Evolutionary conservation across 2,113 vertebrate species (phyloP), one percentile per base, ranked within the genome.

Genomic region (Anhinga rufa): DNA sequence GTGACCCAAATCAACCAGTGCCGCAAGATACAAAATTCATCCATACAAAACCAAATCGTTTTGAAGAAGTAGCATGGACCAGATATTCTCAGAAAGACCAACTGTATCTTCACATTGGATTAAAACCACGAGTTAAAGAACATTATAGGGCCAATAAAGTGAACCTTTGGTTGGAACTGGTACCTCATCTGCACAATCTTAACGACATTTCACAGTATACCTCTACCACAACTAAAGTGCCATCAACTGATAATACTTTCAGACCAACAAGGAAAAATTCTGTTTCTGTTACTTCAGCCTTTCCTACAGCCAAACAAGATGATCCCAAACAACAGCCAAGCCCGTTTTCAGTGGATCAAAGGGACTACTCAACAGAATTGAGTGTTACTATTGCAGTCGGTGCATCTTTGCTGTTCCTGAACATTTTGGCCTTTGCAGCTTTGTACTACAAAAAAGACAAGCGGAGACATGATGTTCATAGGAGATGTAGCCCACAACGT

Each of bases 361-460:
- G 99, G 54, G 99, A 99, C 98, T 99, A 99, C 93, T 99, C 99
- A 46, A 99, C 99, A 13, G 99, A 99, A 97, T 97, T 99, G 95
- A 99, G 99, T 0, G 99, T 99, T 79, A 99, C 99, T 9, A 99
- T 99, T 18, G 99, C 99, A 1, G 99, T 99, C 22, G 99, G 99
- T 28, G 99, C 99, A 16, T 99, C 99, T 10, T 97, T 99, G 91
- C 98, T 99, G 62, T 99, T 99, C 97, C 98, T 99, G 96, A 99
- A 99, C 98, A 99, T 99, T 97, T 96, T 99, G 95, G 99, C 99
- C 80, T 99, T 99, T 48, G 99, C 99, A 57, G 99, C 99, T 3
- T 94, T 99, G 74, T 99, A 99, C 98, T 99, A 99, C 98, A 99
- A 99, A 98, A 99, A 99, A 96, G 99, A 99, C 98, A 99, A 99